Evolutionary conservation across 2,888 invertebrate species (phyloP).

Genomic region (Callyntrura guangdongensis): DNA sequence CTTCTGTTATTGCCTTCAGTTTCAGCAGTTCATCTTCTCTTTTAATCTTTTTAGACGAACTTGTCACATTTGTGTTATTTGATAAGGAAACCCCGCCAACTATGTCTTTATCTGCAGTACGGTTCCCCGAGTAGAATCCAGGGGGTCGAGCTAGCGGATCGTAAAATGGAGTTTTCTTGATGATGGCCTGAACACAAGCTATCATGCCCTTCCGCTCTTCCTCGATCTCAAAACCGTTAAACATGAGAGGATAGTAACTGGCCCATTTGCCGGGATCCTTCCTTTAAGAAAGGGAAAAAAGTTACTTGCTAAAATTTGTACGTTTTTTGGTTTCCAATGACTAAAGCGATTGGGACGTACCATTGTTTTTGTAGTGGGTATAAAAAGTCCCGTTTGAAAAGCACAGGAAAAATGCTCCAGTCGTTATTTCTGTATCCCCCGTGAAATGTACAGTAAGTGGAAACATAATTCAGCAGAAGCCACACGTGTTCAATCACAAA

Average conservation of each 20-base stretch:
- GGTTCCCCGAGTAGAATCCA: slow-evolving; percentile 6
- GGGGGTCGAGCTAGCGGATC: slow-evolving; percentile 62
- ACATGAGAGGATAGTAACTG: slow-evolving; percentile 47
- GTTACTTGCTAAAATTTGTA: no score
- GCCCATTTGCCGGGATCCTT: slow-evolving; percentile 48
- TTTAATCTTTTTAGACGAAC: no score
- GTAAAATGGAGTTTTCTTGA: slow-evolving; percentile 46
- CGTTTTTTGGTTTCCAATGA: no score
- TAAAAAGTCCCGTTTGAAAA: slow-evolving; percentile 64
- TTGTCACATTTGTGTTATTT: background rate
- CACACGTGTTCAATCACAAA: slow-evolving; percentile 72
- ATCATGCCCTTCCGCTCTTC: slow-evolving; percentile 15
- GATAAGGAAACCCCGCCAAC: slow-evolving; percentile 10
- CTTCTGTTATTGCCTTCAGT: no score
- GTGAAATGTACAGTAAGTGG: slow-evolving; percentile 46
- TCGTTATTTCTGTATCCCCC: slow-evolving; percentile 42
- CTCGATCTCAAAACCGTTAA: slow-evolving; percentile 56
- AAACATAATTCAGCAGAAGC: slow-evolving; percentile 67
- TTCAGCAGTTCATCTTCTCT: no score
- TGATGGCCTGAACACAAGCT: slow-evolving; percentile 48
- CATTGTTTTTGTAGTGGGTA: slow-evolving; percentile 55
- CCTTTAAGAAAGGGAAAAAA: background rate
- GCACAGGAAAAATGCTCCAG: slow-evolving; percentile 59
- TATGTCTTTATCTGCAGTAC: background rate
- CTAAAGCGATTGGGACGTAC: no score